Conservation (phyloP, 2,797 vertebrate species). For the Bryconaethiops microstoma region DNA sequence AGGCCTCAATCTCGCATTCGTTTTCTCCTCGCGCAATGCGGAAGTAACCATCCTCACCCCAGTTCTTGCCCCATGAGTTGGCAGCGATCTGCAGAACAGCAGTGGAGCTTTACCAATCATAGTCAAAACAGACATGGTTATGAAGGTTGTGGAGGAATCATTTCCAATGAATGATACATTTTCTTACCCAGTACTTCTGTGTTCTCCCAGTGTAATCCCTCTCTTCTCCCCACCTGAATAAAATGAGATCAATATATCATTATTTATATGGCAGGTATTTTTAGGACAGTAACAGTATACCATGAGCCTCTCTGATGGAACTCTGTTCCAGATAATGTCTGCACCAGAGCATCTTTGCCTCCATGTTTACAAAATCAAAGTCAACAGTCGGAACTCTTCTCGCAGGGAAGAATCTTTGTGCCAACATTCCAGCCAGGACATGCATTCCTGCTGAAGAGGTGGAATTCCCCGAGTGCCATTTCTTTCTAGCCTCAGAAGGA, state of each 20-base stretch:
- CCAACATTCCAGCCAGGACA: conserved; percentile 38
- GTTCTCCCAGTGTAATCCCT: conserved; percentile 77
- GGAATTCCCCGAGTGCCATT: conserved; percentile 48
- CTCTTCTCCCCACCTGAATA: conserved; percentile 92
- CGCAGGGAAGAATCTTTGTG: conserved; percentile 39
- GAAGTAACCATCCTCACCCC: conserved; percentile 93
- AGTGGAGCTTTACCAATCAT: not conserved
- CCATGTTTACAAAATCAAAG: conserved; percentile 6
- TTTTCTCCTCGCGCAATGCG: conserved; percentile 91
- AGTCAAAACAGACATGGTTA: no score
- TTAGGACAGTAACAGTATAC: no score
- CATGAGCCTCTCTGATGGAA: no score
- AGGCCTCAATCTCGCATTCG: conserved; percentile 94
- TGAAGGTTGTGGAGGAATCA: not conserved
- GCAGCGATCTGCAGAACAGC: conserved; percentile 82
- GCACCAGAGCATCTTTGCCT: conserved; percentile 8
- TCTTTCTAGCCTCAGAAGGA: conserved; percentile 51
- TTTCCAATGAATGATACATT: not conserved
- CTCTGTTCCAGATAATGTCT: not conserved
- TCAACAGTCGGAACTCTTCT: not conserved
- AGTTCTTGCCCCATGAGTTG: conserved; percentile 95
- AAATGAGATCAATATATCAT: conserved; percentile 46
- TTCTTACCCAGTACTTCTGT: conserved; percentile 93
- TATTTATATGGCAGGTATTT: not conserved
- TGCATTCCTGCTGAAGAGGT: conserved; percentile 4